Evolutionary conservation across 2,113 vertebrate species (phyloP).

Genomic region (Mesitornis unicolor): DNA sequence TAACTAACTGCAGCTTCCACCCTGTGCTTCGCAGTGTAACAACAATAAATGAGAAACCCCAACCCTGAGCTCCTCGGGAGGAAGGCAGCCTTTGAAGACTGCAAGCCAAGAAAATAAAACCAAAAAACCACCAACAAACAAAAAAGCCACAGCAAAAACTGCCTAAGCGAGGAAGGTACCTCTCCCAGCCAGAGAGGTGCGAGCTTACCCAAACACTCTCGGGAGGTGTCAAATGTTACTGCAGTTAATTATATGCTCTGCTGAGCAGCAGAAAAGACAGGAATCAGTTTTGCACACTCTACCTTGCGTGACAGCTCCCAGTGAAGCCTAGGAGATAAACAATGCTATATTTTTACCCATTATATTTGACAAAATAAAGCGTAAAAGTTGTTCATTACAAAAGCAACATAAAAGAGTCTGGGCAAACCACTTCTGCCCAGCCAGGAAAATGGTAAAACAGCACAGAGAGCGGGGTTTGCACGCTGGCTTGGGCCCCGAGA

Average conservation of each 20-base stretch:
- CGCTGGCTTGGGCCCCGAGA: neutral
- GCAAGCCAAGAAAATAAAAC: neutral
- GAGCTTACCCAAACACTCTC: neutral
- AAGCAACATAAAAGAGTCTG: neutral
- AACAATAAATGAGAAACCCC: too few species aligned
- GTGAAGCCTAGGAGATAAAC: neutral
- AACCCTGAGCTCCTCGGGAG: neutral
- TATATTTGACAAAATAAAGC: neutral
- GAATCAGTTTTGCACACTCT: neutral
- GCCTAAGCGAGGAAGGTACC: neutral
- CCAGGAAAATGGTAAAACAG: neutral
- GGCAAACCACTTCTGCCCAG: neutral
- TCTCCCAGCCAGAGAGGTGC: neutral
- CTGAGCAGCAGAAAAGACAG: neutral
- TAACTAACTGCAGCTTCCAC: neutral
- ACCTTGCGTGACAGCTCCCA: neutral
- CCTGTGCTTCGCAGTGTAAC: neutral
- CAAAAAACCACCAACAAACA: accelerated
- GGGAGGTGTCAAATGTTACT: neutral
- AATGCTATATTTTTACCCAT: neutral
- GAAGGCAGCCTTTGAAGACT: neutral
- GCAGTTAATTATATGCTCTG: neutral
- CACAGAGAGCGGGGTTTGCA: neutral
- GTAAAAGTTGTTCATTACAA: neutral
- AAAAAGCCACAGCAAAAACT: neutral